phyloP scores from a whole-genome alignment of 2,113 vertebrate genomes.

The Euleptes europaea region DNA sequence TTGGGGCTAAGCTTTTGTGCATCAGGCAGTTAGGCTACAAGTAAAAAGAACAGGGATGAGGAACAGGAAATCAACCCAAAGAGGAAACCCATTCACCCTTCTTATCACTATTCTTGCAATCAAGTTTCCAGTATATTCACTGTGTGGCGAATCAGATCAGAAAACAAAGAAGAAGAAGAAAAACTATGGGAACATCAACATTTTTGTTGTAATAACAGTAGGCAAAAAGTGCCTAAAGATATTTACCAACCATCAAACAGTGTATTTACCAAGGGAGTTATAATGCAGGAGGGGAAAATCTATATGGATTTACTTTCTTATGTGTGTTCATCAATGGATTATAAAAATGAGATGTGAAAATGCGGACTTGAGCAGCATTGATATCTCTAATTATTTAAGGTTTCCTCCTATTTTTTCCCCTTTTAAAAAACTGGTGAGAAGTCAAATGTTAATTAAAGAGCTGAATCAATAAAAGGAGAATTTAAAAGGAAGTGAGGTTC shows the following conservation, averaged over 20 bases:
- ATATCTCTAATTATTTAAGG: conserved; percentile 41
- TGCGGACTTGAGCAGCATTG: conserved; percentile 33
- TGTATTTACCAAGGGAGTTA: conserved; percentile 10
- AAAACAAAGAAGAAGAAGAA: neutral
- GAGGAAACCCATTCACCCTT: too few species aligned
- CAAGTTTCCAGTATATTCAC: too few species aligned
- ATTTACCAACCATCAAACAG: neutral
- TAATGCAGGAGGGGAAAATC: conserved; percentile 5
- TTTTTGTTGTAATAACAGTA: neutral
- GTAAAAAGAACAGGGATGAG: too few species aligned
- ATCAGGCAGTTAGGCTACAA: too few species aligned
- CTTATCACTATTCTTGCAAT: too few species aligned
- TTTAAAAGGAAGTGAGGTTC: conserved; percentile 47
- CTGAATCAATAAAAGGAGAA: conserved; percentile 50
- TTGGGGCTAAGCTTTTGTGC: too few species aligned
- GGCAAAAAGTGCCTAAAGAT: conserved; percentile 6
- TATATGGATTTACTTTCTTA: conserved; percentile 36
- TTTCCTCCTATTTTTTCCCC: conserved; percentile 32
- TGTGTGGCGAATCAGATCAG: neutral
- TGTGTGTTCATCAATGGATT: conserved; percentile 32
- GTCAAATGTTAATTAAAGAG: conserved; percentile 56
- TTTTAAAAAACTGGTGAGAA: conserved; percentile 6
- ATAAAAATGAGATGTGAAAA: conserved; percentile 7
- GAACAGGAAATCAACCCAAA: too few species aligned
- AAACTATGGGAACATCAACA: neutral